A percentile compares a stretch with the other conserved stretches of the same genome.
These are phyloP conservation scores for rabbit (Oryctolagus cuniculus) DNA, from an alignment of 2,113 vertebrate species.

Conservation along the genomic window DNA sequence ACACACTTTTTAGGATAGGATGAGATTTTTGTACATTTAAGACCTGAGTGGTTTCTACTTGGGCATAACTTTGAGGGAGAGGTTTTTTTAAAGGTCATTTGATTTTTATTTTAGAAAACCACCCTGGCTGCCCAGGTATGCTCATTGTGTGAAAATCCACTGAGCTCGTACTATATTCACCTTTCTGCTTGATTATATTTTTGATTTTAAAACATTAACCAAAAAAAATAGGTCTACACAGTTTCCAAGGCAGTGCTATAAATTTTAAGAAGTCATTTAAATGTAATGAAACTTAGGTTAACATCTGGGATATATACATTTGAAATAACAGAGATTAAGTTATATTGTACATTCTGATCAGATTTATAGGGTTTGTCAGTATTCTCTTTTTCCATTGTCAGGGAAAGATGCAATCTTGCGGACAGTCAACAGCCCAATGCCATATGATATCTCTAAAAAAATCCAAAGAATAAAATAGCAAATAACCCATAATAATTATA, in stretches of 20 bases:
- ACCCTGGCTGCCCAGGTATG: background rate
- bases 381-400: background rate
- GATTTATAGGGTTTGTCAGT: background rate
- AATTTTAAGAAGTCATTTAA: constrained; percentile 26
- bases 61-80: background rate
- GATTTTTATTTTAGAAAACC: background rate
- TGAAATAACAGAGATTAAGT: background rate
- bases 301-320: background rate
- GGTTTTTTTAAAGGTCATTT: constrained; percentile 5
- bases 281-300: background rate
- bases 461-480: background rate
- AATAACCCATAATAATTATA: background rate
- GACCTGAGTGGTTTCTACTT: background rate
- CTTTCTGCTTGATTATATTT: background rate
- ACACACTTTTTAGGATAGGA: background rate
- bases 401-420: background rate
- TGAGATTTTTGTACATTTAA: background rate
- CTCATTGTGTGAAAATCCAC: background rate
- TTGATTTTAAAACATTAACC: background rate
- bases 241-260: background rate
- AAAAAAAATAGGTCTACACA: background rate
- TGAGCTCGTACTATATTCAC: background rate
- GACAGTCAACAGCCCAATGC: background rate
- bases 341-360: background rate
- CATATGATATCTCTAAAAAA: background rate